Evolutionary conservation across 1,140 invertebrate species (phyloP), one percentile per base, ranked within the genome.

Genomic region (Batillaria attramentaria): DNA sequence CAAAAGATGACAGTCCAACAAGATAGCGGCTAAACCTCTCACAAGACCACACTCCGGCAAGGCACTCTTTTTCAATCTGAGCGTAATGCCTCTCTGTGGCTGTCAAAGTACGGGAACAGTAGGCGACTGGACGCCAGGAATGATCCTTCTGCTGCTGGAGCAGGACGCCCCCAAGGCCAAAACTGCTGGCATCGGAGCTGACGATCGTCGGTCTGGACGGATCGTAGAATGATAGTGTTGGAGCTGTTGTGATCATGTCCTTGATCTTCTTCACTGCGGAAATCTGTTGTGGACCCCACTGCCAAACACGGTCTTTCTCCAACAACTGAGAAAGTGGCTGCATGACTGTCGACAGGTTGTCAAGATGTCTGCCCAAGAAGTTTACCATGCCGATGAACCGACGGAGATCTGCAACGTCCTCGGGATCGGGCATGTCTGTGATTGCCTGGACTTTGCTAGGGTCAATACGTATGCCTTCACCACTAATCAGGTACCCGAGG

Each of bases 11-110:
- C 35, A 84, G 84, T 69, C 90, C 92, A 81, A 84, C 90, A 13
- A 92, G 69, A 83, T 91, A 93, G 60, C 91, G 81, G 28, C 91
- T 85, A 85, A 93, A 93, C 83, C 92, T 91, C 72, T 89, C 87
- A 31, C 93, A 88, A 3, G 89, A 90, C 86, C 90, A 93, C 0
- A 93, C 79, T 24, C 92, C 87, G 13, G 91, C 90, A n/a, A n/a
- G n/a, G n/a, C 33, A 92, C 88, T 94, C 92, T 84, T 90, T 92
- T 66, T 94, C 92, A 43, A 93, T 91, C 79, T 92, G 90, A 24
- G 89, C 84, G 83, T 93, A 93, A 65, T 89, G 91, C 80, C 84
- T 79, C 82, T 93, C 90, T 8, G 91, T 84, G 31, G 85, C 57
- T 13, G 85, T 88, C 31, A 93, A 82, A 4, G 87, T 88, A 41